Conservation (phyloP, 2,797 vertebrate species). For the Buceros bicornis region DNA sequence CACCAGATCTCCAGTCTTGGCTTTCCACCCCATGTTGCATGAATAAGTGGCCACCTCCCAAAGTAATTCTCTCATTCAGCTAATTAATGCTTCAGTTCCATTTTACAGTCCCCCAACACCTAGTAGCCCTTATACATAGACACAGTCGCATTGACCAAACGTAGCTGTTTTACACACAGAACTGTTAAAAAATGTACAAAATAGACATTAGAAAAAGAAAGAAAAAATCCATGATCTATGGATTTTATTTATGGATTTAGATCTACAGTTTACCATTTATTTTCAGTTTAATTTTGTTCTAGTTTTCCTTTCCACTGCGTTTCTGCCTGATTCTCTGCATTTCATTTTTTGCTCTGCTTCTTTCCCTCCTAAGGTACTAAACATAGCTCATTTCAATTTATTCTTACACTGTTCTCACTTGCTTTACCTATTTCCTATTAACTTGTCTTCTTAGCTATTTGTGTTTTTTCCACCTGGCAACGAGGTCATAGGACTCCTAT, state of each 20-base stretch:
- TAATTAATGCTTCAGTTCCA: not conserved
- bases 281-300: not conserved
- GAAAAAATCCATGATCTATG: not conserved
- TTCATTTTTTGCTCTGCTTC: not conserved
- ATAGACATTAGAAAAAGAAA: not conserved
- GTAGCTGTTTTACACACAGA: not conserved
- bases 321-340: not conserved
- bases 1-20: not conserved
- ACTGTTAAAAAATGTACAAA: not conserved
- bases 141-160: not conserved
- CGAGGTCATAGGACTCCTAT: not conserved
- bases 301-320: not conserved
- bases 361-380: not conserved
- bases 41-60: not conserved
- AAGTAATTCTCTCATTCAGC: not conserved
- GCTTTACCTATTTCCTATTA: not conserved
- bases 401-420: not conserved
- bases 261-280: not conserved
- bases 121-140: not conserved
- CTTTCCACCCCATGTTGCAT: not conserved
- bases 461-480: not conserved
- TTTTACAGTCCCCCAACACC: not conserved
- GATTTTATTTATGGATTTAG: not conserved
- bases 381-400: not conserved
- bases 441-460: not conserved